Evolutionary conservation across 2,888 invertebrate species (phyloP).

Genomic region (Pasiphila rectangulata): DNA sequence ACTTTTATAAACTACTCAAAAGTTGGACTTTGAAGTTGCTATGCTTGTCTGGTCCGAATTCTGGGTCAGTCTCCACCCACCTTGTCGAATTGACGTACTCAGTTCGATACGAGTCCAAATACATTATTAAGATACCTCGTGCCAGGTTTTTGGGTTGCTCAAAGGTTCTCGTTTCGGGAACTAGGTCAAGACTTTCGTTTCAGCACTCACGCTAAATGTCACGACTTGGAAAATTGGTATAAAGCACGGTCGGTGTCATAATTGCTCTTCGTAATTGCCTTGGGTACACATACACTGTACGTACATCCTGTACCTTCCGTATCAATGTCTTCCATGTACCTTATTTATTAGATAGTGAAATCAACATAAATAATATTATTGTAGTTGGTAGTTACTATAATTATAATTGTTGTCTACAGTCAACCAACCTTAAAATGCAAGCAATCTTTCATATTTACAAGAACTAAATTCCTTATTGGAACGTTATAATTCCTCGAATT

Average conservation of each 20-base stretch:
- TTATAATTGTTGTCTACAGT: too few relatives aligned
- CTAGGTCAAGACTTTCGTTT: constrained; percentile 28
- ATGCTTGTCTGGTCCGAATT: constrained; percentile 17
- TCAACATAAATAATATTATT: too few relatives aligned
- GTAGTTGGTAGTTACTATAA: too few relatives aligned
- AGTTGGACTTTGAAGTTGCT: constrained; percentile 13
- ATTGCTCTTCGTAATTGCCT: not conserved
- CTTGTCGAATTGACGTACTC: constrained; percentile 23
- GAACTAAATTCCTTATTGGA: constrained; percentile 19
- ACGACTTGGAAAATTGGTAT: constrained; percentile 11
- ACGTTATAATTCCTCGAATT: constrained; percentile 31
- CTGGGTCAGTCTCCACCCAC: constrained; percentile 33
- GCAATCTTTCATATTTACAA: not conserved
- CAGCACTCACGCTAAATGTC: constrained; percentile 17
- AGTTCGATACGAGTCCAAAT: constrained; percentile 24
- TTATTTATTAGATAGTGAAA: not conserved
- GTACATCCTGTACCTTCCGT: not conserved
- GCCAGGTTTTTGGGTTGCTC: constrained; percentile 20
- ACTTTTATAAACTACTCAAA: too few relatives aligned
- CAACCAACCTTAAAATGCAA: too few relatives aligned
- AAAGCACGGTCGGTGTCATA: not conserved
- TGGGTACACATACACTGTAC: not conserved
- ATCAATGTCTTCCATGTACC: not conserved
- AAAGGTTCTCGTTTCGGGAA: constrained; percentile 17
- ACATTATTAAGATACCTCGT: constrained; percentile 5